These are phyloP conservation scores for Myxocyprinus asiaticus DNA, from an alignment of 2,113 vertebrate species.

Conservation along the genomic window DNA sequence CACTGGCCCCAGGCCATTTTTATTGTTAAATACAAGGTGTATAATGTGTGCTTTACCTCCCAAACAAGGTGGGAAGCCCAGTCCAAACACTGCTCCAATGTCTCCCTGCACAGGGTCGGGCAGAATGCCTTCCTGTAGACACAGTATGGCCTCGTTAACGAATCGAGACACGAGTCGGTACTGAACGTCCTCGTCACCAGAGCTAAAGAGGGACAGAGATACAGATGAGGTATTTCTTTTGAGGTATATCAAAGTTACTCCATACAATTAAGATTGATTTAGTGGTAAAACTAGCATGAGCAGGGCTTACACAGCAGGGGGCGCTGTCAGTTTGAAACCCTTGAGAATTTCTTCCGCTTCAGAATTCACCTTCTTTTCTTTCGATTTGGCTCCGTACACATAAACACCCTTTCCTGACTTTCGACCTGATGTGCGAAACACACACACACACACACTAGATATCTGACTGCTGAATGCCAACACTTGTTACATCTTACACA, in stretches of 20 bases:
- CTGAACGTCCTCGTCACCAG: constrained; percentile 80
- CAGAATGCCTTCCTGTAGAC: constrained; percentile 85
- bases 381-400: constrained; percentile 78
- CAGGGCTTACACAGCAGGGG: constrained; percentile 75
- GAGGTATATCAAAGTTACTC: not conserved
- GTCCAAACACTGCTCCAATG: constrained; percentile 84
- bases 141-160: constrained; percentile 83
- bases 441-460: constrained; percentile 11
- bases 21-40: not conserved
- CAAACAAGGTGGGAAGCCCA: constrained; percentile 84
- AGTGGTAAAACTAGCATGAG: too few relatives aligned
- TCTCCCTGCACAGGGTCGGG: constrained; percentile 83
- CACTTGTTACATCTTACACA: too few relatives aligned
- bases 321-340: constrained; percentile 71
- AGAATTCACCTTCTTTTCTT: constrained; percentile 77
- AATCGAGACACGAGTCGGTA: constrained; percentile 80
- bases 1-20: too few relatives aligned
- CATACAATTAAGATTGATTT: not conserved
- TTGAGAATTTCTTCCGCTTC: constrained; percentile 78
- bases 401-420: constrained; percentile 86
- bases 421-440: constrained; percentile 69
- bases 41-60: constrained; percentile 74
- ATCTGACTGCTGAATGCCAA: not conserved
- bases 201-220: constrained; percentile 65
- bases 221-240: not conserved